These are phyloP conservation scores for Pedicia rivosa DNA, from an alignment of 2,888 invertebrate species.

Conservation along the genomic window DNA sequence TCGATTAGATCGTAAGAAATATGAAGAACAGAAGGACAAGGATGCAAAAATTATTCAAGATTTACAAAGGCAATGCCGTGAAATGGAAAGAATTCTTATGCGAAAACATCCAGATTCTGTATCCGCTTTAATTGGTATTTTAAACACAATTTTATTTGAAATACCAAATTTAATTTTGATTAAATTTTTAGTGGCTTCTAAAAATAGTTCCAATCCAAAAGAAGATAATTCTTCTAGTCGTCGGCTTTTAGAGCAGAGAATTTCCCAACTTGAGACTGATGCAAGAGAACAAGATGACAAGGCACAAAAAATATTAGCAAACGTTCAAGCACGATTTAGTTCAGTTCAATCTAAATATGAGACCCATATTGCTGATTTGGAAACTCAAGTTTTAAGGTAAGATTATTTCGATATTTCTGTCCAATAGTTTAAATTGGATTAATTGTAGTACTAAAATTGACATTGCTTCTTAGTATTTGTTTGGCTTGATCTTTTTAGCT, in stretches of 20 bases:
- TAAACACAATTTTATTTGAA: slow-evolving; percentile 3
- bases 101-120: slow-evolving; percentile 72
- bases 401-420: slow-evolving; percentile 2
- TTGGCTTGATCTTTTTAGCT: background rate
- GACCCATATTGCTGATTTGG: slow-evolving; percentile 56
- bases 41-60: slow-evolving; percentile 53
- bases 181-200: slow-evolving; percentile 35
- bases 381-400: slow-evolving; percentile 41
- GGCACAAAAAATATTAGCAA: slow-evolving; percentile 51
- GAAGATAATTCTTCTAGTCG: slow-evolving; percentile 30
- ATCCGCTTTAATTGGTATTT: slow-evolving; percentile 52
- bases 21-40: slow-evolving; percentile 41
- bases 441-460: background rate
- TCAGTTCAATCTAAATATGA: slow-evolving; percentile 65
- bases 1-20: slow-evolving; percentile 35
- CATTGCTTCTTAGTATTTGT: background rate
- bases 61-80: slow-evolving; percentile 61
- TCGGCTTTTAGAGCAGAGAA: slow-evolving; percentile 49
- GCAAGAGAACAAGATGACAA: slow-evolving; percentile 51
- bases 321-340: slow-evolving; percentile 59
- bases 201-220: slow-evolving; percentile 32
- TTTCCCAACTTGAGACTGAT: slow-evolving; percentile 51
- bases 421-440: background rate
- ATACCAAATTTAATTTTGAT: background rate
- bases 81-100: slow-evolving; percentile 66